Base-by-base conservation (phyloP, 2,888 invertebrate genomes). In the Caenorhabditis sp. region DNA sequence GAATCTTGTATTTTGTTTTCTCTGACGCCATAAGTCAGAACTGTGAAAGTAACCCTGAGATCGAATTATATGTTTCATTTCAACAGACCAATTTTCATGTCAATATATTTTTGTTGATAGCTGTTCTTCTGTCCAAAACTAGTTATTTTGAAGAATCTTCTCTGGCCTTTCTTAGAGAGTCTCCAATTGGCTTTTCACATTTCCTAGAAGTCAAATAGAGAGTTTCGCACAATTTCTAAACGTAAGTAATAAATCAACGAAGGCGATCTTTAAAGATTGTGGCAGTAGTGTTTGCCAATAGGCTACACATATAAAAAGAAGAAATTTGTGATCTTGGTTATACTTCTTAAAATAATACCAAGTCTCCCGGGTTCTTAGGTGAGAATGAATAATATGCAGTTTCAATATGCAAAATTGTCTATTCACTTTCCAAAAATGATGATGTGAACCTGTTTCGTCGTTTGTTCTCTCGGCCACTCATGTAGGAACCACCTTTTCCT, bases 251-350 rank as follows among this genome's bases (percentile, higher is more conserved):
- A 68, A 68, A 54, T n/a, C 54, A 54, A 38, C 12, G 47, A 7
- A 12, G 12, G 22, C 26, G 68, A 68, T 54, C 26, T 68, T 68
- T 68, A 68, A 68, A 68, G 54, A 54, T 68, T 38, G 68, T 35
- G n/a, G 22, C n/a, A 2, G 8, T 44, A 16, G 2, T 66, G 49
- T 66, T 66, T 66, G 66, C 66, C 22, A 19, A 51, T 2, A 22
- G 22, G 10, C 66, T 22, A 31, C 31, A 5, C 14, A 26, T 19
- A 49, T 49, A 49, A 66, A 64, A 49, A 28, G 66, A 47, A 64
- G n/a, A 22, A 51, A n/a, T n/a, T 51, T n/a, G 10, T 35, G 49
- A 47, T 51, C 49, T 31, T 26, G 28, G 63, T 49, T 16, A n/a
- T 28, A 22, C 47, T 47, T 47, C 19, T 47, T 4, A 5, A 10